phyloP scores from a whole-genome alignment of 2,797 vertebrate species.

The Babyrousa celebensis region DNA sequence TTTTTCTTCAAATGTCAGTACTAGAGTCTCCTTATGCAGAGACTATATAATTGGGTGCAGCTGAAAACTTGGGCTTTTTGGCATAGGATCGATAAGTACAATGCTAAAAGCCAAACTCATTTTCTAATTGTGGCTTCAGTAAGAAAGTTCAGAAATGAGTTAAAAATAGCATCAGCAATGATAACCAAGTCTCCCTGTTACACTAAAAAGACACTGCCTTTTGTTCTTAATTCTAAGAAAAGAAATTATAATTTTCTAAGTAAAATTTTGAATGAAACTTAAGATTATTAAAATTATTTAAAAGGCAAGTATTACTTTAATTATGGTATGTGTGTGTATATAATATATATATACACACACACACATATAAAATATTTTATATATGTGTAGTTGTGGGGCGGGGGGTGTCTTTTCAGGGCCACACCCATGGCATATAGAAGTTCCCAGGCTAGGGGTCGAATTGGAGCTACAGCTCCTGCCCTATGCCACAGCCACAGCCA shows the following conservation, averaged over 20 bases:
- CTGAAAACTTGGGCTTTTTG: constrained; percentile 53
- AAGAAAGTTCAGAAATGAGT: constrained; percentile 59
- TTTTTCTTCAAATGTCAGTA: constrained; percentile 70
- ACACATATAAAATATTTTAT: no score
- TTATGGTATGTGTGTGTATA: not conserved
- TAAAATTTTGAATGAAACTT: constrained; percentile 38
- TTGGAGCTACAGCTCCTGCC: no score
- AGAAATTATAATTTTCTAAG: not conserved
- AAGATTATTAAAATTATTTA: constrained; percentile 36
- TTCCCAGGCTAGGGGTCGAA: no score
- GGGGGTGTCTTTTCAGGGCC: no score
- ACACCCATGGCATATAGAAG: no score
- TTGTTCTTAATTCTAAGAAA: constrained; percentile 35
- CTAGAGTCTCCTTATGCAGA: not conserved
- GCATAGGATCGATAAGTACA: constrained; percentile 50
- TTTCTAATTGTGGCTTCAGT: constrained; percentile 55
- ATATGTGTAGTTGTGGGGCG: no score
- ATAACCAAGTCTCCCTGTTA: constrained; percentile 35
- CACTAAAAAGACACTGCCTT: constrained; percentile 31
- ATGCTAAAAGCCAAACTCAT: constrained; percentile 40
- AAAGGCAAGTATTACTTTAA: constrained; percentile 42
- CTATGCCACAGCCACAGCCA: no score
- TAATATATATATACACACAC: no score
- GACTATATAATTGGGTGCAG: not conserved
- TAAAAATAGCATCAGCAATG: constrained; percentile 3